These are phyloP conservation scores for Bilobella aurantiaca DNA, from an alignment of 1,140 invertebrate species.

Conservation along the genomic window DNA sequence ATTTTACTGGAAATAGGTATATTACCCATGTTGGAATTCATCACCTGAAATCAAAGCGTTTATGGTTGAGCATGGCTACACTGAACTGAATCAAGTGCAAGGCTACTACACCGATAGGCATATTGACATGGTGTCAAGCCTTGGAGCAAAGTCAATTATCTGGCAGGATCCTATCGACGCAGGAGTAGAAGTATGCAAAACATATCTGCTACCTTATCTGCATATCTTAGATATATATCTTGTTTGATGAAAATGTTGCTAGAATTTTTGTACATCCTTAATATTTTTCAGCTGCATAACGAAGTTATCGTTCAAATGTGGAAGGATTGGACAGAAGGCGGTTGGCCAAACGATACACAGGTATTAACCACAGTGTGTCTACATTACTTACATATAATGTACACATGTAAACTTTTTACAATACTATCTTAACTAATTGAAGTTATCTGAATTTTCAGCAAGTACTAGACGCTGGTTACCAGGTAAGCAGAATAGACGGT, in stretches of 20 bases:
- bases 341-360: neutral
- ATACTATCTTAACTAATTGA: no score
- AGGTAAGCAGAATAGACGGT: neutral
- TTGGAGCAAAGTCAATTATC: constrained; percentile 53
- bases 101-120: constrained; percentile 21
- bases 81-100: constrained; percentile 17
- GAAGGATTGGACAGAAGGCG: constrained; percentile 42
- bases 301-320: constrained; percentile 64
- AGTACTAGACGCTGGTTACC: neutral
- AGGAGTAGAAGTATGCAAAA: constrained; percentile 52
- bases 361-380: no score
- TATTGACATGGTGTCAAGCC: constrained; percentile 23
- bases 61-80: constrained; percentile 20
- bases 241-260: no score
- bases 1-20: constrained; percentile 10
- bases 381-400: no score
- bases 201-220: no score
- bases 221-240: no score
- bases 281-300: no score
- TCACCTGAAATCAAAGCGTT: constrained; percentile 21
- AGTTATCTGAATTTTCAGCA: no score
- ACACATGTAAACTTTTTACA: constrained; percentile 1
- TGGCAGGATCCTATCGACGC: constrained; percentile 90
- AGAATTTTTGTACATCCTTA: no score
- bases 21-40: constrained; percentile 25